These are phyloP conservation scores for Malacosoma neustria DNA, from an alignment of 2,888 invertebrate species.

Conservation along the genomic window DNA sequence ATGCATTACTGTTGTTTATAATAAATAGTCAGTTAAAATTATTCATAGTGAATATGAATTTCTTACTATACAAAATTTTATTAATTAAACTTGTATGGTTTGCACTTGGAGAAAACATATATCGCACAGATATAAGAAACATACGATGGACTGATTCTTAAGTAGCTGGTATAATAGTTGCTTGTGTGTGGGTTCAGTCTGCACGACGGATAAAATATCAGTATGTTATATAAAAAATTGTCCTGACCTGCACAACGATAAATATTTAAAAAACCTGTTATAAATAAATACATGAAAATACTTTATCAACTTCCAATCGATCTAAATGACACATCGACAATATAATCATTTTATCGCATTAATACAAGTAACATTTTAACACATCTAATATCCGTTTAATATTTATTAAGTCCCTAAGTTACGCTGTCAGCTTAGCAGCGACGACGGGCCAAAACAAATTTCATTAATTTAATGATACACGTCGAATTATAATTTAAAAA, in stretches of 20 bases:
- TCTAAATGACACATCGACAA: not conserved
- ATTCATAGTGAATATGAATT: too few relatives aligned
- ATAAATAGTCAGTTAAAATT: slow-evolving; percentile 21
- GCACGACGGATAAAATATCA: too few relatives aligned
- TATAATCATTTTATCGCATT: not conserved
- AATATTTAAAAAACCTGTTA: too few relatives aligned
- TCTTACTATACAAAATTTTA: too few relatives aligned
- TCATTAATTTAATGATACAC: slow-evolving; percentile 44
- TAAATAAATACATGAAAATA: not conserved
- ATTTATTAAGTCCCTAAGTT: slow-evolving; percentile 14
- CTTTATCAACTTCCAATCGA: not conserved
- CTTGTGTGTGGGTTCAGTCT: too few relatives aligned
- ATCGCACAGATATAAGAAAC: too few relatives aligned
- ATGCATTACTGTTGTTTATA: slow-evolving; percentile 35
- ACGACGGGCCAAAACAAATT: slow-evolving; percentile 38
- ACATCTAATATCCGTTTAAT: slow-evolving; percentile 16
- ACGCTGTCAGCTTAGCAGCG: slow-evolving; percentile 12
- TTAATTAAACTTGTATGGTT: too few relatives aligned
- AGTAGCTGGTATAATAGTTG: too few relatives aligned
- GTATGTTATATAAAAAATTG: too few relatives aligned
- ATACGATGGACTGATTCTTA: too few relatives aligned
- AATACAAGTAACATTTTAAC: not conserved
- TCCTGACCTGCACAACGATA: too few relatives aligned
- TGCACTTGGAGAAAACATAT: too few relatives aligned
- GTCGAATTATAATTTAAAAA: slow-evolving; percentile 54